Conservation (phyloP, 2,888 invertebrate genomes). For the Lordiphosa fenestrarum region DNA sequence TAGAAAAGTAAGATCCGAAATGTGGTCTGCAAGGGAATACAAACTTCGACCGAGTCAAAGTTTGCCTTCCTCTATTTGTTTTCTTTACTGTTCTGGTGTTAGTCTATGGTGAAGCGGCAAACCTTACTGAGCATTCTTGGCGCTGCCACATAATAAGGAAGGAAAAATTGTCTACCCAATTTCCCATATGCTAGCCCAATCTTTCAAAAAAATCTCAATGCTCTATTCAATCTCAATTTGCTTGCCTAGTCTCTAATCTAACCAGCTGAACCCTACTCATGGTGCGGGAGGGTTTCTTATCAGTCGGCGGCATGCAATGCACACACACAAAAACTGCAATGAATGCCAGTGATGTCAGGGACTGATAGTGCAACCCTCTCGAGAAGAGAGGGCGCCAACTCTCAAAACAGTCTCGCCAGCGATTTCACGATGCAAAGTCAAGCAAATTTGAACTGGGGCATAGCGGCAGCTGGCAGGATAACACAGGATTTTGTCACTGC, state of each 20-base stretch:
- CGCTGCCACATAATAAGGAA: too few relatives aligned
- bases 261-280: too few relatives aligned
- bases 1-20: too few relatives aligned
- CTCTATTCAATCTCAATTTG: too few relatives aligned
- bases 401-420: constrained; percentile 8
- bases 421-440: constrained; percentile 43
- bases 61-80: too few relatives aligned
- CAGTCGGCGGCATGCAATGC: constrained; percentile 45
- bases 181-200: constrained; percentile 2
- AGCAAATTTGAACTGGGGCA: constrained; percentile 85
- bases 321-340: constrained; percentile 39
- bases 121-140: too few relatives aligned
- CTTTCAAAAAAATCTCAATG: neutral
- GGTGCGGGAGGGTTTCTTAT: constrained; percentile 29
- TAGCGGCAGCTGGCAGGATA: constrained; percentile 91
- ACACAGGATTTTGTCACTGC: constrained; percentile 91
- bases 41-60: too few relatives aligned
- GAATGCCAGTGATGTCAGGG: constrained; percentile 57
- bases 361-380: constrained; percentile 44
- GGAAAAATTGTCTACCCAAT: constrained; percentile 3
- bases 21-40: too few relatives aligned
- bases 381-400: constrained; percentile 24
- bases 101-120: too few relatives aligned
- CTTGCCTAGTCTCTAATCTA: too few relatives aligned
- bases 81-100: too few relatives aligned